Base-by-base conservation (phyloP, 2,113 vertebrate genomes). In the Cyphomyrus discorhynchus region DNA sequence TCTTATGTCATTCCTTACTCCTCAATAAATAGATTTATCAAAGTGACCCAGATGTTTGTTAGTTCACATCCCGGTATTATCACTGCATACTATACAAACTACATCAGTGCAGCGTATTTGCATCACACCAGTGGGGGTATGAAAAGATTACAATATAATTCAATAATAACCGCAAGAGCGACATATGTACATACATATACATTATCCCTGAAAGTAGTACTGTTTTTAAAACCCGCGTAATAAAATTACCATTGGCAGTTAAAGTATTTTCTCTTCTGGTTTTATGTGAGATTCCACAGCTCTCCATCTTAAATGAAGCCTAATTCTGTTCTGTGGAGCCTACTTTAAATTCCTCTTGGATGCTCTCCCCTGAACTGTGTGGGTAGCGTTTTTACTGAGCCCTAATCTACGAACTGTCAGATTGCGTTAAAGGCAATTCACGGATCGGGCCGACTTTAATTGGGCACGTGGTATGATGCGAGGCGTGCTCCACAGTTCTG, bases 221-320 rank as follows among this genome's bases (percentile, higher is more conserved):
- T 27, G 2, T 53, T 56, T 15, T 39, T 15, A 83, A 85, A 80
- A 3, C 1, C 88, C n/a, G 8, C 9, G 77, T 53, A 89, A 89
- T 89, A 15, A 84, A 89, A 83, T 89, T 89, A 89, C 45, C 80
- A 85, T 52, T 31, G 52, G 80, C 77, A 80, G 77, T 45, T 89
- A 19, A 84, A 31, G 56, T 62, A 58, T 84, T 85, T 85, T 49
- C 15, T 42, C 46, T 45, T 53, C 77, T 53, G 39, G 77, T 58
- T 84, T 77, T 50, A 56, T n/a, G 66, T 21, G 46, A 80, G 47
- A 49, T 52, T 35, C 53, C 45, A 62, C 89, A 53, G 31, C 80
- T 49, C 35, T 58, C 82, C 46, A 39, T 27, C 89, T 85, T 46
- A 42, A 58, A 58, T 31, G 11, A 19, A 49, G 84, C 49, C 84